Conservation (phyloP, 2,888 invertebrate species). For the Scotopteryx bipunctaria region DNA sequence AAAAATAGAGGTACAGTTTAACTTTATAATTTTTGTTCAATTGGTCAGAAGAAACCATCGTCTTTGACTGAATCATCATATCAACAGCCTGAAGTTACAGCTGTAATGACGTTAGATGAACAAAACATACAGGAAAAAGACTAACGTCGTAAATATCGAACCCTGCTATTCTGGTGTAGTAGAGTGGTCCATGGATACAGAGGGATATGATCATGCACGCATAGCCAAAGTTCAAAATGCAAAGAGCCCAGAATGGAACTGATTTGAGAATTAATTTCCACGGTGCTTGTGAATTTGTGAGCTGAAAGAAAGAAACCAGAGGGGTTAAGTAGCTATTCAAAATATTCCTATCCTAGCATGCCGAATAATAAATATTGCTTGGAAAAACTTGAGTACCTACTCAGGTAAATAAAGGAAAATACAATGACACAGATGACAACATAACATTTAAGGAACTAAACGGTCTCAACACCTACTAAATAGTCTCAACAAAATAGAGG, state of each 20-base stretch:
- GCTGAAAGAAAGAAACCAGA: constrained; percentile 46
- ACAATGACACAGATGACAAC: too few relatives aligned
- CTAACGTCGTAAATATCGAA: constrained; percentile 68
- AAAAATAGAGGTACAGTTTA: too few relatives aligned
- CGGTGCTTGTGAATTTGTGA: constrained; percentile 66
- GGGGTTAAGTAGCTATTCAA: too few relatives aligned
- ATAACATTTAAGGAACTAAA: too few relatives aligned
- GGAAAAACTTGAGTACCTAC: too few relatives aligned
- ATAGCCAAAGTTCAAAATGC: constrained; percentile 72
- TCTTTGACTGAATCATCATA: not conserved
- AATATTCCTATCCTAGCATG: too few relatives aligned
- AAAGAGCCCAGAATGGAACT: constrained; percentile 69
- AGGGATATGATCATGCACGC: constrained; percentile 75
- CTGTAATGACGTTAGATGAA: not conserved
- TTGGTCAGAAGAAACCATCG: too few relatives aligned
- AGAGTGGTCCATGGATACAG: constrained; percentile 70
- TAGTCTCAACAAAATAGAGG: not conserved
- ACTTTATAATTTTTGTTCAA: too few relatives aligned
- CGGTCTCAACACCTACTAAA: too few relatives aligned
- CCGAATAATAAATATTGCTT: too few relatives aligned
- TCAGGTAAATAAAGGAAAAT: too few relatives aligned
- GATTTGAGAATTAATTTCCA: constrained; percentile 69
- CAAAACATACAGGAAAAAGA: constrained; percentile 26
- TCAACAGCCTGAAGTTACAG: not conserved
- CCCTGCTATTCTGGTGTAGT: constrained; percentile 57